Percentiles rank a stretch among this genome's conserved stretches.
These are phyloP conservation scores for Orchestia grillus DNA, from an alignment of 1,140 invertebrate species.

Conservation along the genomic window DNA sequence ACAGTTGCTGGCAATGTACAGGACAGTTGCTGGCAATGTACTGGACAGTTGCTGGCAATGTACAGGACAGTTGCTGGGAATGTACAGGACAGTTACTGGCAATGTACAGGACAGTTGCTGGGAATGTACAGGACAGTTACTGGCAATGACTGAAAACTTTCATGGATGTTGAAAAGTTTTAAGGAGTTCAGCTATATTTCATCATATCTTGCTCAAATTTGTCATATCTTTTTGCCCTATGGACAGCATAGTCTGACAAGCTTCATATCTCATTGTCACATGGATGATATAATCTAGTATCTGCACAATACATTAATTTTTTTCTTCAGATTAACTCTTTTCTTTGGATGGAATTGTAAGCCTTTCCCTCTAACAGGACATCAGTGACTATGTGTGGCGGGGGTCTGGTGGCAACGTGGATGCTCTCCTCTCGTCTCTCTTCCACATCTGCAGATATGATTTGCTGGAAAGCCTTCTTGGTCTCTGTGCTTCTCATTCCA, in stretches of 20 bases:
- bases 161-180: neutral
- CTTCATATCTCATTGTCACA: neutral
- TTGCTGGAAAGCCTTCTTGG: conserved; percentile 17
- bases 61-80: too few relatives aligned
- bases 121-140: too few relatives aligned
- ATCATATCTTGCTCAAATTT: neutral
- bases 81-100: too few relatives aligned
- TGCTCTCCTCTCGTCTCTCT: neutral
- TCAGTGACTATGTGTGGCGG: conserved; percentile 23
- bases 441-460: conserved; percentile 47
- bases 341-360: neutral
- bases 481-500: conserved; percentile 5
- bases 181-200: neutral
- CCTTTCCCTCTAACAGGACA: neutral
- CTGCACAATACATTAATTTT: neutral
- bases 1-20: too few relatives aligned
- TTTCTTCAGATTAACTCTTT: neutral
- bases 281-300: neutral
- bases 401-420: conserved; percentile 5
- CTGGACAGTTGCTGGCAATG: too few relatives aligned
- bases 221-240: neutral
- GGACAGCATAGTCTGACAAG: neutral
- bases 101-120: too few relatives aligned
- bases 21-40: too few relatives aligned
- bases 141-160: too few relatives aligned